These are phyloP conservation scores for Paracentrotus lividus DNA, from an alignment of 53 echinoderm and acorn worm species.

Conservation along the genomic window DNA sequence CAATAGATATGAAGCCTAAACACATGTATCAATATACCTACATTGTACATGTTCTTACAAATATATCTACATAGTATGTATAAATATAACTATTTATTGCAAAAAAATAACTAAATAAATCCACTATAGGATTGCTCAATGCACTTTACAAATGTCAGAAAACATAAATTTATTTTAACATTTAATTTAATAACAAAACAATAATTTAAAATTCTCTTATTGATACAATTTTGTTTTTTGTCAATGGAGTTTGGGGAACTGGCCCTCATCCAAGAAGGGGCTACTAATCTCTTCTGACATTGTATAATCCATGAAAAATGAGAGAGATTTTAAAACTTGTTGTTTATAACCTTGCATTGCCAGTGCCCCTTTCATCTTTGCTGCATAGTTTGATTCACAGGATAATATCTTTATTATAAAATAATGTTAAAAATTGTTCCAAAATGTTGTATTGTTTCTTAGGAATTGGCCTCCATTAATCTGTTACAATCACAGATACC, in stretches of 20 bases:
- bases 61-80: too few relatives aligned
- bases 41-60: too few relatives aligned
- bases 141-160: too few relatives aligned
- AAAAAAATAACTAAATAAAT: too few relatives aligned
- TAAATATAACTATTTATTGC: too few relatives aligned
- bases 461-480: background rate
- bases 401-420: background rate
- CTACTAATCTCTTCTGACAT: slow-evolving; percentile 4
- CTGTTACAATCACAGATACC: background rate
- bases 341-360: background rate
- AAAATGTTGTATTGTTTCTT: background rate
- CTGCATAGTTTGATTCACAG: background rate
- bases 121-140: too few relatives aligned
- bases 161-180: too few relatives aligned
- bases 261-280: background rate
- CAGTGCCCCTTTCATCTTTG: background rate
- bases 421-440: background rate
- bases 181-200: too few relatives aligned
- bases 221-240: too few relatives aligned
- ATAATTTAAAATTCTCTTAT: too few relatives aligned
- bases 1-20: too few relatives aligned
- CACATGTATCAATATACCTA: too few relatives aligned
- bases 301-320: background rate
- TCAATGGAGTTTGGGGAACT: background rate
- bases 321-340: background rate